Percentiles rank a stretch among this genome's conserved stretches.
phyloP scores from a whole-genome alignment of 2,797 vertebrate species.

The Kryptolebias ocellatus region DNA sequence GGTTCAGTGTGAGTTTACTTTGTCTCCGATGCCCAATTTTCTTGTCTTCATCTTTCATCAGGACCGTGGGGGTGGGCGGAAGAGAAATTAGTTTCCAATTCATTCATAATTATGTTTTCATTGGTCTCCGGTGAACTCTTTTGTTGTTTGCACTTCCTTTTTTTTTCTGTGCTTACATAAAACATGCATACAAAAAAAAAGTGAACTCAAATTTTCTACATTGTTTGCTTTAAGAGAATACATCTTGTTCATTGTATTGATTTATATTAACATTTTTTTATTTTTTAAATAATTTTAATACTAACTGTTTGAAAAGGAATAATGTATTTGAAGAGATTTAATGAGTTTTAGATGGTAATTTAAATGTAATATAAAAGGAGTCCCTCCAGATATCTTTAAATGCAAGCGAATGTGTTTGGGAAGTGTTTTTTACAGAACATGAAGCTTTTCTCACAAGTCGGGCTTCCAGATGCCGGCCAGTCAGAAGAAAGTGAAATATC shows the following conservation, averaged over 20 bases:
- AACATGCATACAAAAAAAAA: neutral
- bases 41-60: slow-evolving; percentile 40
- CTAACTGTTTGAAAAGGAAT: neutral
- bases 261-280: too few species aligned
- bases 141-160: neutral
- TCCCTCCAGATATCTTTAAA: neutral
- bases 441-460: neutral
- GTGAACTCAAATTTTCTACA: neutral
- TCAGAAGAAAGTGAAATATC: neutral
- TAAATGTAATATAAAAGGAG: too few species aligned
- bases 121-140: neutral
- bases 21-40: slow-evolving; percentile 37
- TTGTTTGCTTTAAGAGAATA: neutral
- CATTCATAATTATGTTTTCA: slow-evolving; percentile 50
- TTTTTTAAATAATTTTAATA: too few species aligned
- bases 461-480: neutral
- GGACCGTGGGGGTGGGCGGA: slow-evolving; percentile 46
- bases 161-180: neutral
- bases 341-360: too few species aligned
- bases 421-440: neutral
- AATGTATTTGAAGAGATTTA: too few species aligned
- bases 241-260: neutral
- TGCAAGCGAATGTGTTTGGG: neutral
- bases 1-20: slow-evolving; percentile 61
- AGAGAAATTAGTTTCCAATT: slow-evolving; percentile 42